phyloP scores from a whole-genome alignment of 1,140 invertebrate genomes.

The Copidosoma floridanum region DNA sequence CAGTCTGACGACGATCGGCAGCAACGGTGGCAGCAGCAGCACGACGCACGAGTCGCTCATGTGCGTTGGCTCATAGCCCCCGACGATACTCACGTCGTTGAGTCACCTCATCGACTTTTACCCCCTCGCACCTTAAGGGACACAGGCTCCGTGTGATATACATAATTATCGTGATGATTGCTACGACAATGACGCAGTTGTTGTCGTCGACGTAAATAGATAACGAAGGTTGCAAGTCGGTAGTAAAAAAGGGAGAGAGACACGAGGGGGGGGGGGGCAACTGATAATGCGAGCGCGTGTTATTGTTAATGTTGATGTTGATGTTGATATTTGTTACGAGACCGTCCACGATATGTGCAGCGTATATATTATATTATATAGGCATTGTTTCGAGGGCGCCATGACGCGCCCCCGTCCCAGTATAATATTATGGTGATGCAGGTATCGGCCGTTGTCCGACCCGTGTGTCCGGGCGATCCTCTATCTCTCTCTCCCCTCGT shows the following conservation, averaged over 20 bases:
- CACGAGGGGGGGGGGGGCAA: neutral
- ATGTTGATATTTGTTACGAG: neutral
- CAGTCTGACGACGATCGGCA: constrained; percentile 30
- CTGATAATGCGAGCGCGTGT: constrained; percentile 8
- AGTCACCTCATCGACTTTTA: constrained; percentile 54
- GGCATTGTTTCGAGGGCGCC: too few relatives aligned
- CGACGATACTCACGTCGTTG: constrained; percentile 49
- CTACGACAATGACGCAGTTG: constrained; percentile 30
- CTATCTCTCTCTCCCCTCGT: too few relatives aligned
- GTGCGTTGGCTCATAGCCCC: constrained; percentile 56
- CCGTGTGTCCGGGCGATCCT: too few relatives aligned
- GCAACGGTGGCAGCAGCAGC: constrained; percentile 30
- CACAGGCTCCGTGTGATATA: neutral
- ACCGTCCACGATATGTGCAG: too few relatives aligned
- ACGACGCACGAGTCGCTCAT: constrained; percentile 54
- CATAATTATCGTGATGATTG: too few relatives aligned
- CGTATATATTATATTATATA: too few relatives aligned
- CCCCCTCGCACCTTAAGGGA: constrained; percentile 39
- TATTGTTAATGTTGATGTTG: neutral
- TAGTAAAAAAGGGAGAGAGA: constrained; percentile 22
- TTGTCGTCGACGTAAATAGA: too few relatives aligned
- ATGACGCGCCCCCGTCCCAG: too few relatives aligned
- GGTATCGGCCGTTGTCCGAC: too few relatives aligned
- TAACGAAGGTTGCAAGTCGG: constrained; percentile 1
- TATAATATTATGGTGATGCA: too few relatives aligned